phyloP scores from a whole-genome alignment of 2,888 invertebrate genomes.

The Hymenopus coronatus region DNA sequence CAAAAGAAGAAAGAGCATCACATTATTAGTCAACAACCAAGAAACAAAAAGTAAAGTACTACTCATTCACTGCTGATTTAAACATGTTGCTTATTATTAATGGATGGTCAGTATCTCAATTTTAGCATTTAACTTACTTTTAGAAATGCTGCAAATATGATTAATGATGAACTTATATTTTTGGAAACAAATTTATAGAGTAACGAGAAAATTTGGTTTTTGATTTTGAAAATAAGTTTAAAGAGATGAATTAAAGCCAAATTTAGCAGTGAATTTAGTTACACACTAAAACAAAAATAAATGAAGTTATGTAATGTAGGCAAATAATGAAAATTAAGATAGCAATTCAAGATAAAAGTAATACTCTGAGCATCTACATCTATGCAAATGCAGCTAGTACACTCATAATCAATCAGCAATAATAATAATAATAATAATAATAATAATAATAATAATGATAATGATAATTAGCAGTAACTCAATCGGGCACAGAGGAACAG shows the following conservation, averaged over 20 bases:
- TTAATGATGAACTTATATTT: background rate
- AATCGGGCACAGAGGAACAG: background rate
- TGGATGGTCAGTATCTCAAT: too few species aligned
- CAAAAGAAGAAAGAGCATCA: slow-evolving; percentile 39
- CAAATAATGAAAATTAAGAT: background rate
- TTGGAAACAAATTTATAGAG: background rate
- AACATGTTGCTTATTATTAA: background rate
- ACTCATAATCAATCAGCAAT: background rate
- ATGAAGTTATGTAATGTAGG: background rate
- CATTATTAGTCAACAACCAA: slow-evolving; percentile 32
- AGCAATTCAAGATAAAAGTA: background rate
- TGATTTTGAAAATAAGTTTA: background rate
- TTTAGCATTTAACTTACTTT: background rate
- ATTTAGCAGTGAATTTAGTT: background rate
- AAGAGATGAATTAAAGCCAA: background rate
- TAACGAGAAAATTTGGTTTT: background rate
- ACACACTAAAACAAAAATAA: background rate
- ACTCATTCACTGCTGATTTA: slow-evolving; percentile 3
- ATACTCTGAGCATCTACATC: background rate
- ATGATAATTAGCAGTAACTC: background rate
- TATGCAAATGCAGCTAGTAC: background rate
- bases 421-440: background rate
- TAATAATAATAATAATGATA: background rate
- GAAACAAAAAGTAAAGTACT: slow-evolving; percentile 20
- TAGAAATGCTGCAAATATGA: background rate